Base-by-base conservation (phyloP, 1,140 invertebrate species). In the Hylaeus volcanicus region DNA sequence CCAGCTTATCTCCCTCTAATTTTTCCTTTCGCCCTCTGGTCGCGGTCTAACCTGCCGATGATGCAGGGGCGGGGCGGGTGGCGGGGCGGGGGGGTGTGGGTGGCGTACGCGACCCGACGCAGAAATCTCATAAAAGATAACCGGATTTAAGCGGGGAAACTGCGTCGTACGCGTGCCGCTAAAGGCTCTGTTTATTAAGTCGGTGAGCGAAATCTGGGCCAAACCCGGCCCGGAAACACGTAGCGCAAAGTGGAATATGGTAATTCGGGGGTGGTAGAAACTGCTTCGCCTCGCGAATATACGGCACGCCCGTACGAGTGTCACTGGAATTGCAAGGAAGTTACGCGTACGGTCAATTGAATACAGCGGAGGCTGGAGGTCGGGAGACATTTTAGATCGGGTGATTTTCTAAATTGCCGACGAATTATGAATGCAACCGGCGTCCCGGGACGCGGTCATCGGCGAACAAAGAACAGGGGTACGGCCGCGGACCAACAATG, bases 141-240 rank as follows among this genome's bases (percentile, higher is more conserved):
- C 55, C n/a, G 48, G 74, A 82, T 85, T 82, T 48, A 78, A 85
- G 61, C 58, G 79, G 48, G 26, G 79, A 63, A 64, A 60, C 61
- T 65, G 84, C 83, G 68, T 79, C 45, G 65, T 63, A 71, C 84
- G 74, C 69, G 83, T 61, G 74, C 70, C 80, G 58, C 60, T 43
- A 80, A 86, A 83, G 72, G 80, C 73, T 71, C 64, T 71, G 84
- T 86, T 86, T 86, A 86, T 86, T 86, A 86, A 82, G 75, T 75
- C 41, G 55, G 15, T 48, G 41, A 41, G n/a, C 11, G 39, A 73
- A 86, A 86, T 86, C 84, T 86, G 85, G 84, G 84, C 84, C 80
- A 79, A 83, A 72, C 56, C 43, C 58, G 61, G 41, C n/a, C 65
- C 75, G 65, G 64, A 64, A 69, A 86, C 84, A 39, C 68, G 72